phyloP scores from a whole-genome alignment of 2,797 vertebrate genomes.

The Tauraco hartlaubi region DNA sequence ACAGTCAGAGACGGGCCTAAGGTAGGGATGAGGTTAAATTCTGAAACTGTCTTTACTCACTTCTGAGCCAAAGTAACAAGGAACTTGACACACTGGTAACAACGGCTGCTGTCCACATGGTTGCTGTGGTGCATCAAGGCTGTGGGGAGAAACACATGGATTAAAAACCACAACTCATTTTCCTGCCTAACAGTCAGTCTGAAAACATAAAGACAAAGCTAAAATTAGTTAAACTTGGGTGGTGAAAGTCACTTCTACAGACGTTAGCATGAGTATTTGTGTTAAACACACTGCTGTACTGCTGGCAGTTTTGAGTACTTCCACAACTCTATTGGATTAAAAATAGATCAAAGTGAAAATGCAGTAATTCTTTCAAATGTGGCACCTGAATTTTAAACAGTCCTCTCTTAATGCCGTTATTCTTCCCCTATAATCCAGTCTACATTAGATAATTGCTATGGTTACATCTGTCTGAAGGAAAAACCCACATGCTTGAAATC shows the following conservation, averaged over 20 bases:
- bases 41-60: constrained; percentile 81
- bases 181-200: neutral
- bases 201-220: neutral
- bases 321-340: constrained; percentile 20
- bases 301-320: neutral
- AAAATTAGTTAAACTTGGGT: neutral
- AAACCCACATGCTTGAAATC: neutral
- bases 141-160: constrained; percentile 64
- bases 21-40: neutral
- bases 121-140: constrained; percentile 99
- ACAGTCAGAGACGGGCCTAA: neutral
- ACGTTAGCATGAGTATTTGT: neutral
- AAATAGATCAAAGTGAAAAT: constrained; percentile 24
- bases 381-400: constrained; percentile 52
- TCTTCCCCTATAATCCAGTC: constrained; percentile 13
- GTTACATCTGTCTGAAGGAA: neutral
- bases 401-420: constrained; percentile 2
- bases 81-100: constrained; percentile 99
- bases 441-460: constrained; percentile 20
- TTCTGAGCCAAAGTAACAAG: constrained; percentile 97
- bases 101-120: constrained; percentile 97
- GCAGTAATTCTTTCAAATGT: constrained; percentile 4
- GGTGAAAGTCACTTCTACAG: neutral
- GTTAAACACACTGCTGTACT: neutral
- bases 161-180: neutral